Evolutionary conservation across 2,113 vertebrate species (phyloP).

Genomic region (Bambusicola thoracicus): DNA sequence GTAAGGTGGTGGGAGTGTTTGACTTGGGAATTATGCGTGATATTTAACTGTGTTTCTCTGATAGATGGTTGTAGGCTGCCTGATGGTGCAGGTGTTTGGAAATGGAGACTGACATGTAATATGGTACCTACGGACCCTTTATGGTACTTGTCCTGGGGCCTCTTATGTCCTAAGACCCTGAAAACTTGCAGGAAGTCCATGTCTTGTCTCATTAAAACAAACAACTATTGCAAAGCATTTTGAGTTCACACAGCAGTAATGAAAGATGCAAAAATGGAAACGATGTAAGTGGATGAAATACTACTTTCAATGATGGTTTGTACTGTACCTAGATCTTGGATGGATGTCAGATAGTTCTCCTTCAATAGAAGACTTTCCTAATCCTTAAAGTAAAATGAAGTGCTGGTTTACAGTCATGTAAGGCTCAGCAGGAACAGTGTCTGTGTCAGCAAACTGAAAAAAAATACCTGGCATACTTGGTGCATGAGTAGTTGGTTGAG

Average conservation of each 20-base stretch:
- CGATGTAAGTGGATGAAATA: neutral
- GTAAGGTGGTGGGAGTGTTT: neutral
- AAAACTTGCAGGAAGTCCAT: neutral
- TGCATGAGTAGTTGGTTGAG: neutral
- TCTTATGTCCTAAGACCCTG: fast-evolving
- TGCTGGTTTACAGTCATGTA: neutral
- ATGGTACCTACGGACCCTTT: neutral
- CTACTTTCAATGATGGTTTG: neutral
- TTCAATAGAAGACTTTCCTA: neutral
- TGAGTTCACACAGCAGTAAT: neutral
- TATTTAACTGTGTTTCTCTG: neutral
- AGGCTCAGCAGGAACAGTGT: neutral
- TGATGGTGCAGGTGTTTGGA: neutral
- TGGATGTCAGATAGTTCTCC: neutral
- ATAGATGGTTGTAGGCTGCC: neutral
- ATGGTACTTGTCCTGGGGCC: neutral
- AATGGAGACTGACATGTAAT: neutral
- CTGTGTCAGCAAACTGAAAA: neutral
- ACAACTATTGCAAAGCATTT: neutral
- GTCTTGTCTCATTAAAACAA: neutral
- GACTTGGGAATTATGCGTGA: neutral
- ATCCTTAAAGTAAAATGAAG: neutral
- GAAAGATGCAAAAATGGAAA: neutral
- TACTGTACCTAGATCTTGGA: neutral
- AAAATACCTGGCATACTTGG: neutral